Conservation (phyloP, 2,113 vertebrate species). For the Ciconia maguari region DNA sequence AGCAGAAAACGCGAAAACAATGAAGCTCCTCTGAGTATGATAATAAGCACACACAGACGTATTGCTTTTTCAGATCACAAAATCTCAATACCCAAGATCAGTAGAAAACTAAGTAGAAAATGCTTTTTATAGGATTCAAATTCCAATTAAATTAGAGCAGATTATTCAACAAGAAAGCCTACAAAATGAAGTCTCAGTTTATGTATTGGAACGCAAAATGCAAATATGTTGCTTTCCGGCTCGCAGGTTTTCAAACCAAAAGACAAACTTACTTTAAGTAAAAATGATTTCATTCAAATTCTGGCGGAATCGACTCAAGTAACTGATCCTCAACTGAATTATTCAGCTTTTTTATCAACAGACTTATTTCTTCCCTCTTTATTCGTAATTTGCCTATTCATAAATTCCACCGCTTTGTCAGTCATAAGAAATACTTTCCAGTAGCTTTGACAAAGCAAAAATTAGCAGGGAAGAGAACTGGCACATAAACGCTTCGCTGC, state of each 20-base stretch:
- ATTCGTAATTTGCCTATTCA: constrained; percentile 64
- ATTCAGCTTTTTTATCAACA: constrained; percentile 69
- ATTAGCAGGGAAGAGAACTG: constrained; percentile 55
- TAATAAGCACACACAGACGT: constrained; percentile 12
- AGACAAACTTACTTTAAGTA: constrained; percentile 60
- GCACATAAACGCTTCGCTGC: not conserved
- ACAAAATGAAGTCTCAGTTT: constrained; percentile 46
- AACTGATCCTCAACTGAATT: constrained; percentile 67
- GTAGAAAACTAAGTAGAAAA: constrained; percentile 57
- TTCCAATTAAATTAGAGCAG: constrained; percentile 69
- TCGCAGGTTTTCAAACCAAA: constrained; percentile 51
- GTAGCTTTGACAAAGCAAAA: constrained; percentile 60
- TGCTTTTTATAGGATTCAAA: constrained; percentile 62
- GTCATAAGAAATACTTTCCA: constrained; percentile 56
- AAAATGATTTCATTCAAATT: constrained; percentile 64
- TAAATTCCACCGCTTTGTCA: constrained; percentile 59
- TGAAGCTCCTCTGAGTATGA: constrained; percentile 1
- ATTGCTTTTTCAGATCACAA: constrained; percentile 52
- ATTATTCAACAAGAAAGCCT: constrained; percentile 65
- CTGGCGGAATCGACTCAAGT: constrained; percentile 35
- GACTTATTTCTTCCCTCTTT: constrained; percentile 54
- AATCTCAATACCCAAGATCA: constrained; percentile 51
- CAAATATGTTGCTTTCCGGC: constrained; percentile 64
- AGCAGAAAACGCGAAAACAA: constrained; percentile 25
- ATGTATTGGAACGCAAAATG: constrained; percentile 65